Conservation (phyloP, 2,888 invertebrate genomes). For the Euplagia quadripunctaria region DNA sequence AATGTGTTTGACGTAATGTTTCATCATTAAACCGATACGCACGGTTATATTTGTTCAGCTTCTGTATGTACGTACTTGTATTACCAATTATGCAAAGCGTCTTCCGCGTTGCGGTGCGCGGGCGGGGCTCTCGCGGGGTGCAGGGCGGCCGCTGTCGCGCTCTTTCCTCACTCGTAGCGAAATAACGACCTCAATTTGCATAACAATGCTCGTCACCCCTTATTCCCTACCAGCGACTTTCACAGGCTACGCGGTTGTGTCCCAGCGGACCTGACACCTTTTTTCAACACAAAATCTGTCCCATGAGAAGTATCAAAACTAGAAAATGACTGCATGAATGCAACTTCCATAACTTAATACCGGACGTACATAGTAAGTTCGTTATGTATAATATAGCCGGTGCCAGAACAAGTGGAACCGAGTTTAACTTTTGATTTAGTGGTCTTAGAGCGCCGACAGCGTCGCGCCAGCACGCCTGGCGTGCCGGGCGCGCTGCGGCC, state of each 20-base stretch:
- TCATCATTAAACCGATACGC: slow-evolving; percentile 31
- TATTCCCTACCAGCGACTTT: slow-evolving; percentile 83
- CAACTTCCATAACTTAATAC: slow-evolving; percentile 27
- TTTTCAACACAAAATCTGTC: slow-evolving; percentile 73
- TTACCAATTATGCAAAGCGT: slow-evolving; percentile 86
- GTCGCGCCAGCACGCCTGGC: slow-evolving; percentile 41
- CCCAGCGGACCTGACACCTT: slow-evolving; percentile 81
- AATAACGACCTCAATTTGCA: slow-evolving; percentile 88
- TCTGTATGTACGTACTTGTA: slow-evolving; percentile 74
- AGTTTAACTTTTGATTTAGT: slow-evolving; percentile 69
- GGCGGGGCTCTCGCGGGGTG: slow-evolving; percentile 59
- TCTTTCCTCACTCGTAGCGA: slow-evolving; percentile 86
- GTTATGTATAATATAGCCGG: slow-evolving; percentile 41
- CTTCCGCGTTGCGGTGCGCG: slow-evolving; percentile 79
- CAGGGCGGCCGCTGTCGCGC: slow-evolving; percentile 79
- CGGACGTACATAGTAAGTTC: slow-evolving; percentile 38
- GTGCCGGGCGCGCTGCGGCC: slow-evolving; percentile 28
- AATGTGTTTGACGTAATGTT: slow-evolving; percentile 30
- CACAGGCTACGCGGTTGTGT: slow-evolving; percentile 76
- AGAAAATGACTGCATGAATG: slow-evolving; percentile 40
- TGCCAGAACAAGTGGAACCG: slow-evolving; percentile 42
- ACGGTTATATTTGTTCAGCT: slow-evolving; percentile 61
- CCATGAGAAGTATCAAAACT: slow-evolving; percentile 50
- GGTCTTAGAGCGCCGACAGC: slow-evolving; percentile 52
- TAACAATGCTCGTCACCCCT: slow-evolving; percentile 87